Evolutionary conservation across 2,113 vertebrate genomes (phyloP), one percentile per base, ranked within the genome.

Genomic region (Podilymbus podiceps): DNA sequence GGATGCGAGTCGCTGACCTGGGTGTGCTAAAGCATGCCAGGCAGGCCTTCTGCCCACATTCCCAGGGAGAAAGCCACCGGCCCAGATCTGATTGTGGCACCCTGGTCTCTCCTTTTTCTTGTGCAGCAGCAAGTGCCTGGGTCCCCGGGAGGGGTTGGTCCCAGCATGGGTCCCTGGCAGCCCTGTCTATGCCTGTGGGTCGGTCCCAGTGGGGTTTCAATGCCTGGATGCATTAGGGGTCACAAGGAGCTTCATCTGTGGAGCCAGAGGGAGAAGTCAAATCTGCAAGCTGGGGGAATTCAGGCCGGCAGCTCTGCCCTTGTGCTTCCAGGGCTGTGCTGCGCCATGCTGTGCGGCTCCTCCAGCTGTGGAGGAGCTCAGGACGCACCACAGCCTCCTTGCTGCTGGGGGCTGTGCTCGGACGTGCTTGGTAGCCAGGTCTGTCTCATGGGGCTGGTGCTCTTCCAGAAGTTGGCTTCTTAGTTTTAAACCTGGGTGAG

Each of bases 11-110:
- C 52, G 21, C 27, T 72, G 24, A 21, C 58, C 5, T 15, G 15
- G 24, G 8, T 42, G 40, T 21, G 17, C 33, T 38, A 23, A 49
- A 89, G 46, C 0, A 4, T 15, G 33, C 59, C 28, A 58, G 38
- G n/a, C 38, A 68, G 12, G 50, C 13, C 49, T 60, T 81, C 20
- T 73, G 59, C 38, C 58, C 78, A 11, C 8, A 47, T 42, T 52
- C 53, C 35, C 20, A 28, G 16, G 50, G 47, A 71, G 46, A n/a
- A 58, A 33, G 42, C 20, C 38, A 35, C 33, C 1, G 8, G 17
- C 33, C 11, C 35, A 28, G 33, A 23, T 30, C n/a, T 0, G 0
- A 1, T 2, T 23, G 49, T 25, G 58, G 25, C 44, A 50, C 31
- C 9, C 13, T 30, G 21, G 21, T 77, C 46, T 88, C 7, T 0